Evolutionary conservation across 1,140 invertebrate species (phyloP), one percentile per base, ranked within the genome.

Genomic region (Sycophila sp.): DNA sequence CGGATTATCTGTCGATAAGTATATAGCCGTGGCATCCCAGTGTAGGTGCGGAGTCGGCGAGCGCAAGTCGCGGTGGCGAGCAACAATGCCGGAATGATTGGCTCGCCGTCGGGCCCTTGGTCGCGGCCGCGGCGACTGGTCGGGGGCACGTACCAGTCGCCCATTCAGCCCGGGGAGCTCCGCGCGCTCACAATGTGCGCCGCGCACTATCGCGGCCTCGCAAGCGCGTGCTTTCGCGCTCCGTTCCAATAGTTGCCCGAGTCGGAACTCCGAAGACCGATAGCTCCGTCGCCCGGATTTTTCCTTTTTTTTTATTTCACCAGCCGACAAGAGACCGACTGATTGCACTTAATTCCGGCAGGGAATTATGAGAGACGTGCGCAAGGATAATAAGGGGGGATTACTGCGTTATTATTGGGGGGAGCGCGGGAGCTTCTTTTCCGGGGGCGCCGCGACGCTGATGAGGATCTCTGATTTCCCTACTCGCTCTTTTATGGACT

Each of bases 71-170:
- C 53, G 10, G 38, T 4, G 51, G 36, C 7, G 22, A 38, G 45
- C 66, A 78, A 78, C 77, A 81, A 81, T 80, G 74, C 72, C 64
- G 72, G 76, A 76, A 78, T 78, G 76, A 81, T 81, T 78, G 79
- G 77, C 74, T 74, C 71, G 70, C 71, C 73, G 75, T 75, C 74
- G 77, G 66, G n/a, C 7, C 49, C 19, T 8, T 40, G 3, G 17
- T 22, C 19, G 19, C 45, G 24, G 45, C 4, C 45, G 45, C 45
- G 17, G n/a, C n/a, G n/a, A n/a, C n/a, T 24, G 4, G 17, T 49
- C 45, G 24, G 24, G 19, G 45, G 17, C 55, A 49, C 22, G 40
- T 42, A 55, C 40, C 11, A 32, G 13, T 42, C 19, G 30, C 28
- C 13, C 28, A 49, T 62, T 62, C 42, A 60, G 15, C 68, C 71